Evolutionary conservation across 2,113 vertebrate genomes (phyloP).

Genomic region (Oophaga pumilio): DNA sequence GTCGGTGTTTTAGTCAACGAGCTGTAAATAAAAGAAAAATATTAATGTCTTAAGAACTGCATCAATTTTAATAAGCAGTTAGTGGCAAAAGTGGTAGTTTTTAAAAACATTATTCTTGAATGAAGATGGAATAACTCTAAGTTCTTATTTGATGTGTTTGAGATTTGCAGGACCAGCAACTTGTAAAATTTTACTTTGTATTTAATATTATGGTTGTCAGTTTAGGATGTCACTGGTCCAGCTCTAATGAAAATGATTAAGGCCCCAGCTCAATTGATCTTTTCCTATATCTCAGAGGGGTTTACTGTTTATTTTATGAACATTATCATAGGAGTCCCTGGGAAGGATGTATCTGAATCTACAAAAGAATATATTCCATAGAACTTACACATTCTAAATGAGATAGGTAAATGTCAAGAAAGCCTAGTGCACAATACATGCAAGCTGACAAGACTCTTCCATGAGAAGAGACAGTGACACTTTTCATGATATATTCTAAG

Average conservation of each 20-base stretch:
- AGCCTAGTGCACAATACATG: not conserved
- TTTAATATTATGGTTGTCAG: no score
- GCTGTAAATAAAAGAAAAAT: no score
- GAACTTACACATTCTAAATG: not conserved
- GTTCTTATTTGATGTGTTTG: not conserved
- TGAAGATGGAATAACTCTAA: no score
- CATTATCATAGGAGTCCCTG: not conserved
- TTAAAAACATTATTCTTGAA: no score
- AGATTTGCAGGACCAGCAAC: not conserved
- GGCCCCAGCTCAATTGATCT: not conserved
- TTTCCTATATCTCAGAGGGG: not conserved
- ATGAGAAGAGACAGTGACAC: constrained; percentile 12
- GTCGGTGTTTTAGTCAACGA: no score
- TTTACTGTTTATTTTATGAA: not conserved
- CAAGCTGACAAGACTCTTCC: constrained; percentile 7
- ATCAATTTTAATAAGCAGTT: no score
- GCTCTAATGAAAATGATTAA: not conserved
- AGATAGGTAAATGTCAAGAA: constrained; percentile 21
- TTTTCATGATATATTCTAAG: constrained; percentile 24
- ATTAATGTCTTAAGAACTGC: no score
- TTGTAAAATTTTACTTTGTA: not conserved
- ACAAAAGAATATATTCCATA: not conserved
- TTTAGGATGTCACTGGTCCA: no score
- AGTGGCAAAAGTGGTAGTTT: no score
- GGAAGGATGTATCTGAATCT: not conserved